Base-by-base conservation (phyloP, 2,797 vertebrate genomes). In the Dicrostonyx torquatus region DNA sequence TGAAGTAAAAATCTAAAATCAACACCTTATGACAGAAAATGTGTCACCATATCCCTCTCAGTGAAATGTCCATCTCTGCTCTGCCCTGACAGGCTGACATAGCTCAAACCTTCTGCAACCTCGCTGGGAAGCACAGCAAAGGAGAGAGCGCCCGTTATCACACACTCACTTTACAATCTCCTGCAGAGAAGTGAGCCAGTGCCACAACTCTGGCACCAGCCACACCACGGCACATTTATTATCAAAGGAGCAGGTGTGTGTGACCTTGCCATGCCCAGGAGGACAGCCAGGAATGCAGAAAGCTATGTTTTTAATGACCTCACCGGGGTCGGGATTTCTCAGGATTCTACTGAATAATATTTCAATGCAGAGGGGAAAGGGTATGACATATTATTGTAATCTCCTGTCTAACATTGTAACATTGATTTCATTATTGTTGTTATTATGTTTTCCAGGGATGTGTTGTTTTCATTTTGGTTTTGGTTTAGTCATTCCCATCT, bases 91-190 rank as follows among this genome's bases (percentile, higher is more conserved):
- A 2, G 11, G 20, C 26, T 79, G n/a, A 60, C 26, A 29, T 5
- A 40, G 64, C 45, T 60, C 11, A 0, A 0, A 6, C n/a, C 14
- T 34, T 68, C 26, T 84, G 62, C 2, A 62, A 92, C 77, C 9
- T 82, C 60, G 15, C 18, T 15, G 37, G 66, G 31, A 11, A 37
- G 50, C 22, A 31, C 4, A 11, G 22, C 34, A 58, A 72, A 60
- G 26, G 4, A 29, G 1, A 5, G 40, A n/a, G 22, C 4, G 7
- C 1, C 0, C 17, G 0, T 0, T 62, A n/a, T 10, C n/a, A 6
- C 6, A 22, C 20, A 24, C 29, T 64, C 34, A 76, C 22, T 80
- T 82, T 37, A 77, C 34, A 76, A 70, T 37, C n/a, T 72, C 84
- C 62, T 45, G n/a, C 45, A 48, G 50, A 79, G 26, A 87, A 64